phyloP scores from a whole-genome alignment of 2,888 invertebrate genomes.

The Mystacides longicornis region DNA sequence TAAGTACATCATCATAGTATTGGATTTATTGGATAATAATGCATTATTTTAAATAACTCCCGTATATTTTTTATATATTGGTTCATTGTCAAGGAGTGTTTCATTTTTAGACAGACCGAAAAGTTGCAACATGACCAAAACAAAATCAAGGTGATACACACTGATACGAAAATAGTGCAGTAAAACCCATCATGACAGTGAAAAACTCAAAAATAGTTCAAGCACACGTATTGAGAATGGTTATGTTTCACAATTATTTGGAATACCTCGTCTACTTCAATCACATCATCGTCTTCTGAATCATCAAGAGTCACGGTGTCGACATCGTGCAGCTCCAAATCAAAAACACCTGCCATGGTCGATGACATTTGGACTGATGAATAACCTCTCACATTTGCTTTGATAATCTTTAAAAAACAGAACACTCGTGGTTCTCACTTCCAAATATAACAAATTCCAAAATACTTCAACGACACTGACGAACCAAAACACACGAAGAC shows the following conservation, averaged over 20 bases:
- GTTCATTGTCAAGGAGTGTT: no score
- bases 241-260: background rate
- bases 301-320: constrained; percentile 60
- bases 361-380: constrained; percentile 39
- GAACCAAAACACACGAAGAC: constrained; percentile 9
- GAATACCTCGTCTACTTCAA: constrained; percentile 77
- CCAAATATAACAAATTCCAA: constrained; percentile 5
- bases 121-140: constrained; percentile 22
- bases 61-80: no score
- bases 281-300: constrained; percentile 83
- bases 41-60: no score
- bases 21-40: no score
- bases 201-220: background rate
- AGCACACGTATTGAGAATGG: no score
- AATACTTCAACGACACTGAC: constrained; percentile 13
- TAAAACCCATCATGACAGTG: background rate
- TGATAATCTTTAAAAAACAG: constrained; percentile 6
- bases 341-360: constrained; percentile 83
- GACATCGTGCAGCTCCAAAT: constrained; percentile 77
- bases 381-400: constrained; percentile 19
- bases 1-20: no score
- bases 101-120: constrained; percentile 17
- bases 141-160: constrained; percentile 21
- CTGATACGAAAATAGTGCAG: constrained; percentile 5
- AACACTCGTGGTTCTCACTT: constrained; percentile 2